Evolutionary conservation across 2,797 vertebrate genomes (phyloP).

Genomic region (Ctenopoma kingsleyae): DNA sequence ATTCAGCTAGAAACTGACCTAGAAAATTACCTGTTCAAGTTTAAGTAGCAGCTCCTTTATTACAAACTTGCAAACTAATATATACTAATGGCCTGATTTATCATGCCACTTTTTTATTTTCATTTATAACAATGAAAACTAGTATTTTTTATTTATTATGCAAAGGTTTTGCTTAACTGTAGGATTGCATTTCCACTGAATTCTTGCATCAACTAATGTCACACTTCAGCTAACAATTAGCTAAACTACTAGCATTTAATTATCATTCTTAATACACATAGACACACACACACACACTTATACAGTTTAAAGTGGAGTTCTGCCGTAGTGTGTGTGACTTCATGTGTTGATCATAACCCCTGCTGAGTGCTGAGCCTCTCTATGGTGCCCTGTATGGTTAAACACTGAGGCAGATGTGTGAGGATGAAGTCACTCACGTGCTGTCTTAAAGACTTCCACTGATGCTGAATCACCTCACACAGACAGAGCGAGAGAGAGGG

Average conservation of each 20-base stretch:
- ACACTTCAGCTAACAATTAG: neutral
- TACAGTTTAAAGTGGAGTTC: slow-evolving; percentile 4
- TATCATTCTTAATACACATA: too few species aligned
- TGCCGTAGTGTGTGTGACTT: slow-evolving; percentile 6
- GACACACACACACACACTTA: neutral
- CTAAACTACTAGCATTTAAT: neutral
- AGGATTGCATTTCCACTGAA: neutral
- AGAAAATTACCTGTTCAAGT: slow-evolving; percentile 1
- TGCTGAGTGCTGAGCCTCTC: slow-evolving; percentile 28
- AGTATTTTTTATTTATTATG: too few species aligned
- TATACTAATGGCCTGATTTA: too few species aligned
- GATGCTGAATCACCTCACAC: slow-evolving; percentile 59
- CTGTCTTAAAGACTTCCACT: slow-evolving; percentile 50
- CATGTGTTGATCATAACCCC: slow-evolving; percentile 39
- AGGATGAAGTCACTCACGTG: slow-evolving; percentile 75
- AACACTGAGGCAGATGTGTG: slow-evolving; percentile 58
- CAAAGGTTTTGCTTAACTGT: neutral
- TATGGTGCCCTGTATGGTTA: slow-evolving; percentile 37
- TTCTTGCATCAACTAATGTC: neutral
- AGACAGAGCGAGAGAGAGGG: slow-evolving; percentile 31
- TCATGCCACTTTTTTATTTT: too few species aligned
- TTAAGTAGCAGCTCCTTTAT: neutral
- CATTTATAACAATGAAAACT: too few species aligned
- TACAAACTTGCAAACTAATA: neutral
- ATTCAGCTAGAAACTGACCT: slow-evolving; percentile 16